A percentile compares a stretch with the other conserved stretches of the same genome.
Conservation (phyloP, 2,797 vertebrate genomes). For the Naso thynnoides region DNA sequence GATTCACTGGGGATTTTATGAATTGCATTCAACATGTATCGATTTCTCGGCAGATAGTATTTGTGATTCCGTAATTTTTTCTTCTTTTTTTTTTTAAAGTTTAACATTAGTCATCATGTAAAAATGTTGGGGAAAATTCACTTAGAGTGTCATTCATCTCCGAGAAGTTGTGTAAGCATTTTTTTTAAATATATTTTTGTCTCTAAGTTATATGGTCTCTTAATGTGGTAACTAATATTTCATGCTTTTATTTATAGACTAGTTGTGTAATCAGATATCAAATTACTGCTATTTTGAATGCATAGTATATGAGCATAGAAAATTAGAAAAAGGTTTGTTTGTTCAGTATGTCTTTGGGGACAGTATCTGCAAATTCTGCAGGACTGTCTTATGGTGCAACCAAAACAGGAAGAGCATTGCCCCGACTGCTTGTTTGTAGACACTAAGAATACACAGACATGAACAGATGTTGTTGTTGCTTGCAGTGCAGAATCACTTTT, state of each 20-base stretch:
- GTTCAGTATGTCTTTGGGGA: slow-evolving; percentile 14
- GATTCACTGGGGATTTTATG: slow-evolving; percentile 19
- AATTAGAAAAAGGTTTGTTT: slow-evolving; percentile 10
- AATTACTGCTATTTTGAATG: not conserved
- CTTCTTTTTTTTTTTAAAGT: no score
- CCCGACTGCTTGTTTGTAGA: slow-evolving; percentile 64
- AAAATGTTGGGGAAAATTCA: slow-evolving; percentile 30
- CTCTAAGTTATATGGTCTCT: not conserved
- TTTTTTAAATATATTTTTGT: not conserved
- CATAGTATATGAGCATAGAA: not conserved
- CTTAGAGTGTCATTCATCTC: slow-evolving; percentile 26
- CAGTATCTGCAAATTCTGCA: slow-evolving; percentile 63
- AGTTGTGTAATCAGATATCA: not conserved
- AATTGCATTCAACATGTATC: slow-evolving; percentile 36
- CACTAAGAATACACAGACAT: slow-evolving; percentile 45
- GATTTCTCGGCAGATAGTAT: slow-evolving; percentile 36
- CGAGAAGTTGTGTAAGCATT: slow-evolving; percentile 6
- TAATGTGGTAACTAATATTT: not conserved
- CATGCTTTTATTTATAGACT: not conserved
- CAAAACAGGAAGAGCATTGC: slow-evolving; percentile 71
- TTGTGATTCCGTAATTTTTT: slow-evolving; percentile 26
- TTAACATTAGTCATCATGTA: slow-evolving; percentile 29
- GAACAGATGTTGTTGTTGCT: slow-evolving; percentile 42
- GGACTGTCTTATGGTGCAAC: slow-evolving; percentile 50
- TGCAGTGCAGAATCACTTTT: slow-evolving; percentile 63